Conservation (phyloP, 2,888 invertebrate genomes). For the Gonocerus acuteangulatus region DNA sequence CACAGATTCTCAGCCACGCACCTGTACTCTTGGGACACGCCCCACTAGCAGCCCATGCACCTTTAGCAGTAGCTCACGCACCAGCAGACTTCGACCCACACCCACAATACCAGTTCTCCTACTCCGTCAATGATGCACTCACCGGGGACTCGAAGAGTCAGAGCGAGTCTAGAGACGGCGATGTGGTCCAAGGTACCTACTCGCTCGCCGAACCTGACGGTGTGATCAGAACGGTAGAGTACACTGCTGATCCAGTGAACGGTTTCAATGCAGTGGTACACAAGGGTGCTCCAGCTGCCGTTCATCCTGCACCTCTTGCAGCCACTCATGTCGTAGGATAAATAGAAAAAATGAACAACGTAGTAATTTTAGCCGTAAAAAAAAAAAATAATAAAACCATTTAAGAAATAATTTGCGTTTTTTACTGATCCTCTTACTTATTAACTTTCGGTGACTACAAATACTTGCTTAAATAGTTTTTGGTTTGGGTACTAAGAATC, state of each 20-base stretch:
- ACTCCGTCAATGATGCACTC: constrained; percentile 2
- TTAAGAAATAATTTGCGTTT: no score
- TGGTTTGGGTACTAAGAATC: no score
- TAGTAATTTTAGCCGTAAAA: no score
- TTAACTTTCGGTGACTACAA: no score
- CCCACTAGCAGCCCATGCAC: constrained; percentile 29
- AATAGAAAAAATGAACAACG: no score
- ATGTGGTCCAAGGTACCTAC: constrained; percentile 1
- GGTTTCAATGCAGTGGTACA: constrained; percentile 42
- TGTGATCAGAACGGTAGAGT: constrained; percentile 6
- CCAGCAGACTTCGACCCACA: constrained; percentile 18
- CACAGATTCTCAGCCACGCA: no score
- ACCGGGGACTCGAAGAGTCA: constrained; percentile 14
- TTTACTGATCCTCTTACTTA: no score
- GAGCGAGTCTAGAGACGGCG: neutral
- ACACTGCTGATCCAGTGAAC: constrained; percentile 15
- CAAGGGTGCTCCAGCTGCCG: constrained; percentile 36
- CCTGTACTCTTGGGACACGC: no score
- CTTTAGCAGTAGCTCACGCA: neutral
- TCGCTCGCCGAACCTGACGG: constrained; percentile 11
- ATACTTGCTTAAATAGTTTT: no score
- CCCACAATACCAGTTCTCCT: constrained; percentile 1
- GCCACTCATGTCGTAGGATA: neutral
- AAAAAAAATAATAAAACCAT: no score
- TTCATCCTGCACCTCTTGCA: constrained; percentile 11